Evolutionary conservation across 1,140 invertebrate species (phyloP).

Genomic region (Trichonephila inaurata): DNA sequence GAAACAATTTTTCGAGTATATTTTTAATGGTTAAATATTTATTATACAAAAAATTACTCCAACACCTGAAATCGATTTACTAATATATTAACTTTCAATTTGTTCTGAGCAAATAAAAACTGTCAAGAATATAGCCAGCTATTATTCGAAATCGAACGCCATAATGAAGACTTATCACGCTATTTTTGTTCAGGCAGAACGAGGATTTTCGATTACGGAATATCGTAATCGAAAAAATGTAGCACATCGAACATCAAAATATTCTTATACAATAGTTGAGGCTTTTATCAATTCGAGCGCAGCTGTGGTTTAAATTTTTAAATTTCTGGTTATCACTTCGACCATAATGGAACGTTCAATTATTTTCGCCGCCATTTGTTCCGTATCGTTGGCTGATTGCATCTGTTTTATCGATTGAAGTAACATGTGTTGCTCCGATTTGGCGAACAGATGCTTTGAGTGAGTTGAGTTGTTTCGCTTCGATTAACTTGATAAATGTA

Average conservation of each 20-base stretch:
- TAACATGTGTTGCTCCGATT: slow-evolving; percentile 15
- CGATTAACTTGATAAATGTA: neutral
- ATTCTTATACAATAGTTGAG: neutral
- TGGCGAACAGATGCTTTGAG: slow-evolving; percentile 5
- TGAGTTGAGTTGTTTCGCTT: neutral
- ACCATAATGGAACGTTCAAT: neutral
- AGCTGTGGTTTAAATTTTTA: neutral
- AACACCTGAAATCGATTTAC: too few relatives aligned
- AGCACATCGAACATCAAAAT: neutral
- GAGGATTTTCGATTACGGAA: neutral
- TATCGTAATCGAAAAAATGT: neutral
- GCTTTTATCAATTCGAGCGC: neutral
- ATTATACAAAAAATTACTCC: too few relatives aligned
- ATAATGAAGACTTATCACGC: neutral
- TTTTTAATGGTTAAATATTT: too few relatives aligned
- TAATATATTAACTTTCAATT: neutral
- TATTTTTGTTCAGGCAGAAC: neutral
- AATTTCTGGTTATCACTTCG: slow-evolving; percentile 3
- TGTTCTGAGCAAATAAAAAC: neutral
- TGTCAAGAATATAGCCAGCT: neutral
- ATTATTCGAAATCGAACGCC: neutral
- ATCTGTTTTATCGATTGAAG: slow-evolving; percentile 30
- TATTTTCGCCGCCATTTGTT: slow-evolving; percentile 18
- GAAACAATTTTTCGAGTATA: too few relatives aligned
- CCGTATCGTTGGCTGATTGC: neutral